phyloP scores from a whole-genome alignment of 2,113 vertebrate genomes.

The Sula dactylatra region DNA sequence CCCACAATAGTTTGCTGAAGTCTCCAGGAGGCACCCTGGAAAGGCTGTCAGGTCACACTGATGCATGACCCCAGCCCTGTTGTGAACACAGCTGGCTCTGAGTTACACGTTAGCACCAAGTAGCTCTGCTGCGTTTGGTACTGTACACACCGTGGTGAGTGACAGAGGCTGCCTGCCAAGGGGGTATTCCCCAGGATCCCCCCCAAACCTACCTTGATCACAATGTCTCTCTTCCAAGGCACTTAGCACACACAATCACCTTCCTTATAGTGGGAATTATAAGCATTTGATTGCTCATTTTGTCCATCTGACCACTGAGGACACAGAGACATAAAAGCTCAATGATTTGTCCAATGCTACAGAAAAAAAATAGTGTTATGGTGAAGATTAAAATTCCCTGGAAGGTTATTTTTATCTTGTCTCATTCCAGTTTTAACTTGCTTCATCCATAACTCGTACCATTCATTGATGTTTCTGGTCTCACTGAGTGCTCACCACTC shows the following conservation, averaged over 20 bases:
- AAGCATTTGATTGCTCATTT: neutral
- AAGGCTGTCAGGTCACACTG: rapidly evolving
- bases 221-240: neutral
- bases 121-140: neutral
- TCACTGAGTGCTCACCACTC: neutral
- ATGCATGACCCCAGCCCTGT: neutral
- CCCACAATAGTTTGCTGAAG: neutral
- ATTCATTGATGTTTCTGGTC: neutral
- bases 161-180: neutral
- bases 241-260: neutral
- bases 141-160: too few species aligned
- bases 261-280: neutral
- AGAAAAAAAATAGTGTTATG: neutral
- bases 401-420: neutral
- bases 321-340: neutral
- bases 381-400: neutral
- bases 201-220: neutral
- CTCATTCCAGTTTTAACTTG: neutral
- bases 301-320: neutral
- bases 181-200: rapidly evolving
- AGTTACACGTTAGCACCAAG: neutral
- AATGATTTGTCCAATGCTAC: neutral
- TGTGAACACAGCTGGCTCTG: neutral
- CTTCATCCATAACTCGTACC: neutral
- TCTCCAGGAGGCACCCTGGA: neutral